Evolutionary conservation across 2,888 invertebrate genomes (phyloP).

Genomic region (Thereva unica): DNA sequence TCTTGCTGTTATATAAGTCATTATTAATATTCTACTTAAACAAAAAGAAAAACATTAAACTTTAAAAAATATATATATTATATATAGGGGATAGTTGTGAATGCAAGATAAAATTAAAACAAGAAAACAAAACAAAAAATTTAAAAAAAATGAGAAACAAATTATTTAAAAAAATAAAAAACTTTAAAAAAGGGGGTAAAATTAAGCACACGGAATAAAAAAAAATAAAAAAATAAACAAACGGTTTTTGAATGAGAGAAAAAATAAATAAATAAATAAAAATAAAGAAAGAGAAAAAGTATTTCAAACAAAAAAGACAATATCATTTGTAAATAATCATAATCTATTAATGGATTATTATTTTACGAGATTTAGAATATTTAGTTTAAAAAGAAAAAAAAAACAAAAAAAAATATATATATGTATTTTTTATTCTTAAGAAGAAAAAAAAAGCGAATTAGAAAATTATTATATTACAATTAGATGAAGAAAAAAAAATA

Average conservation of each 20-base stretch:
- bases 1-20: no score
- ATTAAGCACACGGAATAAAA: not conserved
- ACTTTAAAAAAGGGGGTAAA: no score
- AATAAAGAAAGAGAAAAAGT: constrained; percentile 24
- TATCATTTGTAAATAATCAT: constrained; percentile 28
- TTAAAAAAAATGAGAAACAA: no score
- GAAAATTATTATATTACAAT: constrained; percentile 5
- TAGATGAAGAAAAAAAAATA: constrained; percentile 12
- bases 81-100: no score
- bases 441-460: constrained; percentile 15
- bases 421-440: constrained; percentile 23
- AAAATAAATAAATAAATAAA: constrained; percentile 16
- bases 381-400: constrained; percentile 6
- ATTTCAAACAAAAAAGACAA: constrained; percentile 30
- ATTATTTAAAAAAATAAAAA: no score
- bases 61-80: no score
- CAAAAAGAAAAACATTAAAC: no score
- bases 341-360: constrained; percentile 23
- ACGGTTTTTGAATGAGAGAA: constrained; percentile 9
- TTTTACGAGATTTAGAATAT: no score
- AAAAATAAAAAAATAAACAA: constrained; percentile 14
- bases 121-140: no score
- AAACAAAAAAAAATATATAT: constrained; percentile 16
- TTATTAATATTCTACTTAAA: no score
- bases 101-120: no score